phyloP scores from a whole-genome alignment of 2,888 invertebrate species.

The Lasioglossum calceatum region DNA sequence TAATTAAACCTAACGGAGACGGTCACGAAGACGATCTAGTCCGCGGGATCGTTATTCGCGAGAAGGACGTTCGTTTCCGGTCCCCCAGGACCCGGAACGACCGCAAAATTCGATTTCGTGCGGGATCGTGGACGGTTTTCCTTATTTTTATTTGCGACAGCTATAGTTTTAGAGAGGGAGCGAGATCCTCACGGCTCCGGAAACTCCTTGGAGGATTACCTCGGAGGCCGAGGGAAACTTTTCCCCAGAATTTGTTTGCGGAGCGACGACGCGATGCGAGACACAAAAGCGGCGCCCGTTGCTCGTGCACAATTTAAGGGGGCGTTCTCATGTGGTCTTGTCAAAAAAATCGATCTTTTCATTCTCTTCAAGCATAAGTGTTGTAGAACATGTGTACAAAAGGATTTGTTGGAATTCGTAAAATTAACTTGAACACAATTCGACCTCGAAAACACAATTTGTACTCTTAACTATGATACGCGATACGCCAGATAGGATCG shows the following conservation, averaged over 20 bases:
- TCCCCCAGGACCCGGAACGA: background rate
- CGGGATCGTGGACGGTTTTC: slow-evolving; percentile 4
- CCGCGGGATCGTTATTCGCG: background rate
- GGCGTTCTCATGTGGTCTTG: background rate
- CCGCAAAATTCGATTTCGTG: slow-evolving; percentile 20
- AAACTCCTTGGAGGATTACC: slow-evolving; percentile 40
- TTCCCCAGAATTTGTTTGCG: slow-evolving; percentile 48
- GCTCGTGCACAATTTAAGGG: slow-evolving; percentile 26
- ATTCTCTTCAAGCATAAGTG: background rate
- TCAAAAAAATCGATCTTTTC: background rate
- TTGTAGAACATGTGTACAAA: background rate
- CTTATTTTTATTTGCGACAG: slow-evolving; percentile 31
- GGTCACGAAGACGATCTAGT: background rate
- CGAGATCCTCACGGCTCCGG: slow-evolving; percentile 29
- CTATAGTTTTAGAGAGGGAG: slow-evolving; percentile 22
- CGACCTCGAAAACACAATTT: background rate
- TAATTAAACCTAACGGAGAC: background rate
- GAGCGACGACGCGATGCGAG: background rate
- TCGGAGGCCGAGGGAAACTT: slow-evolving; percentile 32
- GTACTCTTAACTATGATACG: background rate
- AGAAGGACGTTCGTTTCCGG: background rate
- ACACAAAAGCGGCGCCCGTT: background rate
- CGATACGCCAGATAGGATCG: slow-evolving; percentile 28
- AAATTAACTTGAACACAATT: no score
- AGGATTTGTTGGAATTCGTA: no score